These are phyloP conservation scores for Amphimedon queenslandica DNA, from an alignment of 37 sponge, comb jelly and placozoan species.

Conservation along the genomic window DNA sequence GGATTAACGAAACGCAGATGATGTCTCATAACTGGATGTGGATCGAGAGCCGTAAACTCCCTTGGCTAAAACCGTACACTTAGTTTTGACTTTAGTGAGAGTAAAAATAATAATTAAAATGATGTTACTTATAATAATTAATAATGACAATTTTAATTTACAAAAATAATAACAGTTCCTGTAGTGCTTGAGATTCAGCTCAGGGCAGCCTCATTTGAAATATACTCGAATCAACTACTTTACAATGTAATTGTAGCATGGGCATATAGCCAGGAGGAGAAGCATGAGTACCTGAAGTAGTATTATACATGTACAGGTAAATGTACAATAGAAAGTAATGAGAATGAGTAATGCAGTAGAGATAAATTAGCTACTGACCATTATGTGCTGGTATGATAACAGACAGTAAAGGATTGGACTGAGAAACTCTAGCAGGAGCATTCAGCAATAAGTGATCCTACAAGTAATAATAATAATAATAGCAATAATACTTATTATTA, in stretches of 20 bases:
- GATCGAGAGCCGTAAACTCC: background rate
- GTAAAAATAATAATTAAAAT: background rate
- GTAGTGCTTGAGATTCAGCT: background rate
- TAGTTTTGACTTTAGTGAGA: too few species aligned
- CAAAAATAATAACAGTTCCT: background rate
- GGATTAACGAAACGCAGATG: slow-evolving; percentile 24
- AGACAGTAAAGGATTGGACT: slow-evolving; percentile 30
- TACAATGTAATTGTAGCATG: slow-evolving; percentile 48
- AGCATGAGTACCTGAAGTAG: background rate
- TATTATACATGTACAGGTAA: too few species aligned
- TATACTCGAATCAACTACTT: slow-evolving; percentile 1
- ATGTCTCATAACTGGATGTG: slow-evolving; percentile 45
- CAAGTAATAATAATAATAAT: background rate
- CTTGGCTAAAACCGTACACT: background rate
- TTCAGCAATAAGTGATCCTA: slow-evolving; percentile 53
- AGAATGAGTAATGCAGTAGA: too few species aligned
- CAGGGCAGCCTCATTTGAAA: background rate
- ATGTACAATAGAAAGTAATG: too few species aligned
- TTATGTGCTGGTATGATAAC: slow-evolving; percentile 42
- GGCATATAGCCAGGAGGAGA: slow-evolving; percentile 12
- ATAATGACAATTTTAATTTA: background rate
- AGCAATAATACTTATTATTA: background rate
- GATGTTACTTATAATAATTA: background rate
- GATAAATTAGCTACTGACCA: too few species aligned
- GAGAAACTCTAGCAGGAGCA: slow-evolving; percentile 26